A percentile compares a stretch with the other conserved stretches of the same genome.
These are phyloP conservation scores for Caerostris extrusa DNA, from an alignment of 1,140 invertebrate genomes.

Conservation along the genomic window DNA sequence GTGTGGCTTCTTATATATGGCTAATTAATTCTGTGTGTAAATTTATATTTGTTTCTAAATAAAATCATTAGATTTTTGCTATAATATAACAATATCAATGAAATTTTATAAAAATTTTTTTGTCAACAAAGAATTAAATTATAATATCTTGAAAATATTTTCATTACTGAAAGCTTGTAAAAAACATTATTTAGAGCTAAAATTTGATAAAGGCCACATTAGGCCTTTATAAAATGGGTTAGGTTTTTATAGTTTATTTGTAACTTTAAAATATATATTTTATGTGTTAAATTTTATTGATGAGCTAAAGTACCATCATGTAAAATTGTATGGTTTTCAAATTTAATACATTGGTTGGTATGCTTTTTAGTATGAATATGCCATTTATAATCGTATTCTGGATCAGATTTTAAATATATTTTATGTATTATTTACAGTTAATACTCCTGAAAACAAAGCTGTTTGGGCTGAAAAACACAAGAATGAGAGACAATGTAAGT, in stretches of 20 bases:
- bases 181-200: too few relatives aligned
- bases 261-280: not conserved
- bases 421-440: conserved; percentile 42
- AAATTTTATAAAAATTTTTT: too few relatives aligned
- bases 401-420: not conserved
- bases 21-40: too few relatives aligned
- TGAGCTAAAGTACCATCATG: not conserved
- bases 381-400: not conserved
- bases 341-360: not conserved
- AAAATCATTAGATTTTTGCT: too few relatives aligned
- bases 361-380: not conserved
- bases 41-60: too few relatives aligned
- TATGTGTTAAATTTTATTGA: not conserved
- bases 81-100: too few relatives aligned
- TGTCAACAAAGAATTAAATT: too few relatives aligned
- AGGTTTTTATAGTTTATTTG: not conserved
- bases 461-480: conserved; percentile 71
- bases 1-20: too few relatives aligned
- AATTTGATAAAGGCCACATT: too few relatives aligned
- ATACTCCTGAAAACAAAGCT: conserved; percentile 71
- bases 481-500: conserved; percentile 69
- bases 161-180: too few relatives aligned
- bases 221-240: too few relatives aligned
- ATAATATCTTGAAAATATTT: too few relatives aligned
- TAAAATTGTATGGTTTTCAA: not conserved